Conservation (phyloP, 2,797 vertebrate genomes). For the Siniperca undulata region DNA sequence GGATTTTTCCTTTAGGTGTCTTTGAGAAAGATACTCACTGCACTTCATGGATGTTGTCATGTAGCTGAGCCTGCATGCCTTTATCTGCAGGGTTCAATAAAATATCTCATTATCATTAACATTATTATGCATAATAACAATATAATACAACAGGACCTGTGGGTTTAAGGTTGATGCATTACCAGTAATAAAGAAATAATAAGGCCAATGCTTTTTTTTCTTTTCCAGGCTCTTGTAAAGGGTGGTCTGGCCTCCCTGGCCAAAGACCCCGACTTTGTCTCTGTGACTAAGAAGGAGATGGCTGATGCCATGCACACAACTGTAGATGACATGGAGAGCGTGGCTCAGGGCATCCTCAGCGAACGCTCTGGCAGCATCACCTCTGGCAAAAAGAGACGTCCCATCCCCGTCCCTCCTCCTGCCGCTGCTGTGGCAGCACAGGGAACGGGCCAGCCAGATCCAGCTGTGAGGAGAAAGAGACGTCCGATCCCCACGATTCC, state of each 20-base stretch:
- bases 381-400: conserved; percentile 73
- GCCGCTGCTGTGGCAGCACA: conserved; percentile 22
- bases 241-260: conserved; percentile 86
- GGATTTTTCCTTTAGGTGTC: not conserved
- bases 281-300: conserved; percentile 85
- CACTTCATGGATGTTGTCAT: not conserved
- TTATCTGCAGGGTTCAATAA: conserved; percentile 5
- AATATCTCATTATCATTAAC: not conserved
- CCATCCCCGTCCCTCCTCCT: conserved; percentile 72
- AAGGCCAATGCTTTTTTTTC: not conserved
- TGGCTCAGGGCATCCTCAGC: conserved; percentile 83
- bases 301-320: conserved; percentile 86
- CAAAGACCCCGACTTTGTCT: conserved; percentile 82
- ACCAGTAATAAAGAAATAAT: no score
- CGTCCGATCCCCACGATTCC: conserved; percentile 72
- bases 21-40: not conserved
- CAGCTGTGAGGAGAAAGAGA: conserved; percentile 77
- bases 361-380: conserved; percentile 60
- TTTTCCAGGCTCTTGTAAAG: conserved; percentile 85
- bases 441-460: conserved; percentile 63
- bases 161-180: not conserved
- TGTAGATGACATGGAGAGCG: conserved; percentile 83
- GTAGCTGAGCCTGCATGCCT: not conserved
- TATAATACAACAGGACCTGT: not conserved
- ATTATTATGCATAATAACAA: not conserved